Base-by-base conservation (phyloP, 64 coral and sea anemone genomes). In the Porites australiensis region DNA sequence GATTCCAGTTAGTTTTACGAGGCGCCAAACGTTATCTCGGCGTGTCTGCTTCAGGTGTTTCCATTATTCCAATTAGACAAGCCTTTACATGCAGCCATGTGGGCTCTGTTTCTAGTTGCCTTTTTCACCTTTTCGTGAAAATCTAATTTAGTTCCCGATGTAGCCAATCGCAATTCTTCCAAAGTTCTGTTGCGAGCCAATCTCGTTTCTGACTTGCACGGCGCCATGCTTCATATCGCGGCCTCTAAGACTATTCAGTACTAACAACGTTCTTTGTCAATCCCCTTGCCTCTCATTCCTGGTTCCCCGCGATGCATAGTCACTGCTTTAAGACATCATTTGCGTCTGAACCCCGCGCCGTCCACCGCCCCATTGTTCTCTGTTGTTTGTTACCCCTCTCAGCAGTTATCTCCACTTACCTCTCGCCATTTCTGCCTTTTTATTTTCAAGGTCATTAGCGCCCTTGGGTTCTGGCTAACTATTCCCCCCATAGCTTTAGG, bases 231-330 rank as follows among this genome's bases (percentile, higher is more conserved):
- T 65, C 62, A 65, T 82, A 62, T 82, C 27, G 10, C n/a, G 27
- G 79, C 48, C 13, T 20, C 79, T 82, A 82, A 82, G 79, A 60
- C 79, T 22, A 82, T 82, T 82, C 79, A 82, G 60, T 82, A 20
- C 27, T n/a, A 55, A 16, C 20, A 82, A 59, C 20, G 79, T 43
- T 19, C 58, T 44, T 84, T 84, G 15, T 46, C 79, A 21, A 23
- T 82, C 22, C 81, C 81, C 23, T 50, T 84, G 61, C 62, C 80
- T 64, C 45, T 16, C 9, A 61, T 84, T 66, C 20, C 58, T 13
- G 27, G 59, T 60, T 64, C 12, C 8, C 43, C 64, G 44, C 58
- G 67, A 64, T 66, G 81, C n/a, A 61, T 44, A 61, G 58, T 84
- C 12, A 61, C 13, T 0, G 77, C 77, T 2, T 22, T 79, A 16